Conservation (phyloP, 2,113 vertebrate genomes). For the Anseranas semipalmata region DNA sequence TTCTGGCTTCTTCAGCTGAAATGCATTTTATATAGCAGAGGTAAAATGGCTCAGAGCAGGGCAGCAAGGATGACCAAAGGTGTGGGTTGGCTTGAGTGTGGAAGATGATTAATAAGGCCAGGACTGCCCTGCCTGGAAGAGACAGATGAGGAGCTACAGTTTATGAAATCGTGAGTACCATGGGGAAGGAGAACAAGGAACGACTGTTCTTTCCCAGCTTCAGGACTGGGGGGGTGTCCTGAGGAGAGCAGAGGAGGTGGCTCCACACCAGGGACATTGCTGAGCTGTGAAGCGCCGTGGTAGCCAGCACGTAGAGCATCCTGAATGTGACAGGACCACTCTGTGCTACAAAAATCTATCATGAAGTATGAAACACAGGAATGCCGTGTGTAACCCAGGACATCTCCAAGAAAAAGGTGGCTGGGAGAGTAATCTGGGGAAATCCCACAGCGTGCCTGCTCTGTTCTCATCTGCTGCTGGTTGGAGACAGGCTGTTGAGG, state of each 20-base stretch:
- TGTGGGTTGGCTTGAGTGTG: background rate
- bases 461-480: background rate
- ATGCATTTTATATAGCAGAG: background rate
- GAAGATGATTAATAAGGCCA: background rate
- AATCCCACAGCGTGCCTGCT: rapidly evolving
- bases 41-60: background rate
- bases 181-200: background rate
- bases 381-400: background rate
- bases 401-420: background rate
- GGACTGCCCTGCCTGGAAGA: background rate
- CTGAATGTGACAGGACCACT: background rate
- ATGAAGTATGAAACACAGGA: background rate
- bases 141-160: background rate
- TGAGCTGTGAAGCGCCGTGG: background rate
- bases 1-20: background rate
- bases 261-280: rapidly evolving
- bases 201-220: background rate
- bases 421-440: background rate
- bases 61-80: background rate
- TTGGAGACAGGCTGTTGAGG: background rate
- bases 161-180: background rate
- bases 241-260: background rate
- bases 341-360: background rate
- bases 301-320: background rate
- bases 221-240: background rate